Evolutionary conservation across 2,113 vertebrate genomes (phyloP).

Genomic region (Oryzias woworae): DNA sequence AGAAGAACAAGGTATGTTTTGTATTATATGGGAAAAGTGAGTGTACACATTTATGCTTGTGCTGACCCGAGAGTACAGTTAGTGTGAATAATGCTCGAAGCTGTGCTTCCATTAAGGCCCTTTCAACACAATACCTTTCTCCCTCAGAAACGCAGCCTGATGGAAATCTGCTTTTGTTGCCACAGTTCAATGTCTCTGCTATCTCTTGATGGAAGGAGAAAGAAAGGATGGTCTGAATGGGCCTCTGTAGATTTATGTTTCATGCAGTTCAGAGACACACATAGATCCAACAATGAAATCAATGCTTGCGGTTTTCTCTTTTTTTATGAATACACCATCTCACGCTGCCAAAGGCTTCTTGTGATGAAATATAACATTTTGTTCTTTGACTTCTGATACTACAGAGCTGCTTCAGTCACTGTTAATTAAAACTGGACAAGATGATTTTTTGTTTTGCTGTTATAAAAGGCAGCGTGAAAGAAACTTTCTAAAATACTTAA

Average conservation of each 20-base stretch:
- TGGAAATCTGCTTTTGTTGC: slow-evolving; percentile 74
- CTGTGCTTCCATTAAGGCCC: slow-evolving; percentile 69
- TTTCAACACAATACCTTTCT: slow-evolving; percentile 61
- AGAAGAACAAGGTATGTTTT: slow-evolving; percentile 35
- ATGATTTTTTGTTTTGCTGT: neutral
- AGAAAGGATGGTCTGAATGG: slow-evolving; percentile 62
- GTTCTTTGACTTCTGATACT: slow-evolving; percentile 54
- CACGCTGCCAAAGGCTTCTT: slow-evolving; percentile 61
- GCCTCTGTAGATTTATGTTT: slow-evolving; percentile 65
- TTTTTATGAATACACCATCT: slow-evolving; percentile 39
- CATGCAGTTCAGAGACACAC: slow-evolving; percentile 40
- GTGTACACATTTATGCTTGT: slow-evolving; percentile 35
- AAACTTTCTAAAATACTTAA: slow-evolving; percentile 17
- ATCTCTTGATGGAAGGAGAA: slow-evolving; percentile 65
- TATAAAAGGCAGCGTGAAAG: neutral
- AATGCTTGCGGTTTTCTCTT: slow-evolving; percentile 59
- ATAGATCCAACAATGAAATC: slow-evolving; percentile 62
- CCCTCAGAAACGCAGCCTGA: slow-evolving; percentile 63
- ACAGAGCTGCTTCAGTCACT: slow-evolving; percentile 43
- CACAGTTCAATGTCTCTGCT: slow-evolving; percentile 64
- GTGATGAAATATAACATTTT: slow-evolving; percentile 69
- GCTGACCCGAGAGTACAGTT: slow-evolving; percentile 51
- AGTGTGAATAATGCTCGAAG: slow-evolving; percentile 65
- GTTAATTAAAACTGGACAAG: slow-evolving; percentile 26
- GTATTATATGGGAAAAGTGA: slow-evolving; percentile 31